Evolutionary conservation across 64 coral and sea anemone genomes (phyloP).

Genomic region (Stichodactyla helianthus): DNA sequence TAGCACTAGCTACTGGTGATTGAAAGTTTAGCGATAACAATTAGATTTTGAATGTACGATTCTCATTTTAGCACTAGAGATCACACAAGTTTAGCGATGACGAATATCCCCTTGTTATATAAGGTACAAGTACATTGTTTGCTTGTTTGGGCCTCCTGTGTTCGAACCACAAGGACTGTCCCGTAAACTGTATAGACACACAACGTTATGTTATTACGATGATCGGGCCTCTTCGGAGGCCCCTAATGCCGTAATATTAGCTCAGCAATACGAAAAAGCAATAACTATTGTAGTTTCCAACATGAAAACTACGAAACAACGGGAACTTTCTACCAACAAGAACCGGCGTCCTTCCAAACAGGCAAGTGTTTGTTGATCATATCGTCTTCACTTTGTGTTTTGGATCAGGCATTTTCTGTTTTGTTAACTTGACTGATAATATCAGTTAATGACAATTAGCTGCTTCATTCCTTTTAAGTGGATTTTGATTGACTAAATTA

Average conservation of each 20-base stretch:
- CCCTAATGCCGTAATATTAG: not conserved
- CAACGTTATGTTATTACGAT: not conserved
- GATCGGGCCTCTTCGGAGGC: slow-evolving; percentile 13
- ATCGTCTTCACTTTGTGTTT: not conserved
- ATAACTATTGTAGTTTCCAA: not conserved
- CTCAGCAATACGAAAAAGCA: not conserved
- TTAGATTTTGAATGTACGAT: too few species aligned
- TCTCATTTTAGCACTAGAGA: too few species aligned
- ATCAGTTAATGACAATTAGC: not conserved
- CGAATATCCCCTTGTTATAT: too few species aligned
- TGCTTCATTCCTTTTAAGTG: not conserved
- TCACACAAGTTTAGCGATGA: too few species aligned
- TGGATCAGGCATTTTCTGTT: not conserved
- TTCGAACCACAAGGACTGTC: too few species aligned
- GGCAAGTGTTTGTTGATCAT: not conserved
- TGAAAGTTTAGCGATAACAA: too few species aligned
- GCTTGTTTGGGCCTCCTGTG: too few species aligned
- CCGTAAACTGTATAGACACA: not conserved
- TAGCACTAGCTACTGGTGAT: too few species aligned
- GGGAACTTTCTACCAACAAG: not conserved
- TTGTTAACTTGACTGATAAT: too few species aligned
- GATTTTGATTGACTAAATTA: not conserved
- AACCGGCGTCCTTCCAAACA: not conserved
- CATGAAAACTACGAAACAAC: not conserved
- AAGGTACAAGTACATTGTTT: too few species aligned